Evolutionary conservation across 2,113 vertebrate species (phyloP), one percentile per base, ranked within the genome.

Genomic region (Irena cyanogastra): DNA sequence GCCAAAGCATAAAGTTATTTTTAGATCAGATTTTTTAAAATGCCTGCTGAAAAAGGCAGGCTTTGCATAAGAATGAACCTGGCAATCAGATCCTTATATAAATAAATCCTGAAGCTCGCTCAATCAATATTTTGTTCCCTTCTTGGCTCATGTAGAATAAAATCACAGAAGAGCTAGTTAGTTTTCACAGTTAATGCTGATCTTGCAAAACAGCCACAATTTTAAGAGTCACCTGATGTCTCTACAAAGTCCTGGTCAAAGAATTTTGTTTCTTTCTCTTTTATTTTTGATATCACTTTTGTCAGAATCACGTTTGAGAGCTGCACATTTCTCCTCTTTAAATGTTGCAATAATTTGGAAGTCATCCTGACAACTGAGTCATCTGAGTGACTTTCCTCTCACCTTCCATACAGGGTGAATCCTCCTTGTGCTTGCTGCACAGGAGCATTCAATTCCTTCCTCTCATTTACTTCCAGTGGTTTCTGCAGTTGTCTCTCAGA

Each of bases 51-150:
- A 94, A 74, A 87, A 92, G 45, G n/a, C n/a, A n/a, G n/a, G 39
- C 64, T 89, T 89, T 95, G 87, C 84, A 93, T 91, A 65, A 95
- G 74, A 93, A 95, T 84, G 84, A 94, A 94, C 45, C 87, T 94
- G 77, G 89, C 91, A 93, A 95, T 97, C 94, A 96, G 92, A 94
- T 78, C 56, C n/a, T 89, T 83, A 68, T 70, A 82, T 91, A 96
- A 96, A 94, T 95, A 95, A 94, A 96, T 87, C 59, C 71, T 79
- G 68, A 77, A 83, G 76, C 66, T 61, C 31, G 3, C n/a, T 88
- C 86, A 75, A 79, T 92, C 93, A 94, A 83, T 96, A 85, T 87
- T 94, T 96, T 83, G 41, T 86, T 79, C 61, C 56, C 83, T 64
- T 93, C 75, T 91, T 71, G 87, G 81, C 90, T 83, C 4, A 1